Percentiles rank a stretch among this genome's conserved stretches.
These are phyloP conservation scores for Calyptomena viridis DNA, from an alignment of 2,113 vertebrate species.

Conservation along the genomic window DNA sequence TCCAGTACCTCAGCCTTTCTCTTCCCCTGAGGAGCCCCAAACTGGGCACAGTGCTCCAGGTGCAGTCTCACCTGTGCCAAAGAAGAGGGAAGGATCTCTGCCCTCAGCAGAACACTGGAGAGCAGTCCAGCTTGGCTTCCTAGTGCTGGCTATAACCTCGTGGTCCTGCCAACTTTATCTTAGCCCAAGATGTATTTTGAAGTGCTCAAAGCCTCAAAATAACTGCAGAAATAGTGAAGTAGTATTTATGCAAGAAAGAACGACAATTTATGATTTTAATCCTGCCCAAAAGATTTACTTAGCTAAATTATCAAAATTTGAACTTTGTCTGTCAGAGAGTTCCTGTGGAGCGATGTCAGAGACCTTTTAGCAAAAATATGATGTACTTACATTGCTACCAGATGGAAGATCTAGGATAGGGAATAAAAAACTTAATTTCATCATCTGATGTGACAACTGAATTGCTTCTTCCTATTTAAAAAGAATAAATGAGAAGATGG, in stretches of 20 bases:
- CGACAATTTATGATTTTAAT: neutral
- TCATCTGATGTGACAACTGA: neutral
- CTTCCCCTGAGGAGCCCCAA: neutral
- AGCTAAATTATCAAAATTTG: conserved; percentile 7
- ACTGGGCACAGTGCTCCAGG: neutral
- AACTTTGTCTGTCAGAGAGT: neutral
- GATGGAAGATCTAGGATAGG: neutral
- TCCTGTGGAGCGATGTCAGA: neutral
- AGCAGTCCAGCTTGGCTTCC: neutral
- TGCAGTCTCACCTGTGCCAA: neutral
- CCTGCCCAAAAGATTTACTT: neutral
- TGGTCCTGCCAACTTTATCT: neutral
- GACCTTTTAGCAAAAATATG: neutral
- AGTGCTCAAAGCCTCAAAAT: neutral
- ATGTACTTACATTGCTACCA: neutral
- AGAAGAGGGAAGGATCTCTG: too few species aligned
- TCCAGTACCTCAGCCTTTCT: neutral
- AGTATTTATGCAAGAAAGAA: neutral
- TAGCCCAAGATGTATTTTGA: neutral
- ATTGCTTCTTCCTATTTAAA: neutral
- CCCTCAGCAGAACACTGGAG: neutral
- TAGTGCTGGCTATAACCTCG: neutral
- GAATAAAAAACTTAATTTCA: neutral
- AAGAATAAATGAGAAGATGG: neutral
- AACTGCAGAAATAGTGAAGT: neutral